A percentile compares a stretch with the other conserved stretches of the same genome.
Evolutionary conservation across 2,113 vertebrate genomes (phyloP).

Genomic region (Gila orcuttii): DNA sequence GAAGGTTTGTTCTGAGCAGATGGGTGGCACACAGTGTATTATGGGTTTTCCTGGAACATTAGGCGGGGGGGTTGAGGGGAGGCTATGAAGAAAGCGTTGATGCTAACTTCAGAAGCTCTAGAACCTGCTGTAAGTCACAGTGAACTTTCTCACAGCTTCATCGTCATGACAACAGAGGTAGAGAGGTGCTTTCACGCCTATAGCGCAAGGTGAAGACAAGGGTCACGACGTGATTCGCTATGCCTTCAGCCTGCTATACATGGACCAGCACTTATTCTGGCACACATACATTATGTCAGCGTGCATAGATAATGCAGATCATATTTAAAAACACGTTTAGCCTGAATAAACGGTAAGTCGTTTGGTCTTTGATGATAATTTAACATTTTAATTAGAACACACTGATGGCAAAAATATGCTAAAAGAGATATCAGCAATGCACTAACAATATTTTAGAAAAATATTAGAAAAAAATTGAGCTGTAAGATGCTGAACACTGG

Average conservation of each 20-base stretch:
- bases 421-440: not conserved
- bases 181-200: slow-evolving; percentile 31
- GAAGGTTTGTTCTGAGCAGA: slow-evolving; percentile 15
- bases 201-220: slow-evolving; percentile 33
- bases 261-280: not conserved
- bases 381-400: not conserved
- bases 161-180: slow-evolving; percentile 37
- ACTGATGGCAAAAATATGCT: not conserved
- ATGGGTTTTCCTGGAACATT: not conserved
- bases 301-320: not conserved
- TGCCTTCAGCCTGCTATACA: slow-evolving; percentile 27
- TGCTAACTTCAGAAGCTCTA: slow-evolving; percentile 31
- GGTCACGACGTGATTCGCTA: slow-evolving; percentile 22
- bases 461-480: not conserved
- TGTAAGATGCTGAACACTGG: not conserved
- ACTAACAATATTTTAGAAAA: not conserved
- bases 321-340: not conserved
- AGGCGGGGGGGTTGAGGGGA: not conserved
- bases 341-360: not conserved
- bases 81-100: slow-evolving; percentile 2
- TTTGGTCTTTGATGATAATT: not conserved
- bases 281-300: not conserved
- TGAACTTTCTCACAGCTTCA: slow-evolving; percentile 29
- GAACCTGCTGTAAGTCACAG: slow-evolving; percentile 9
- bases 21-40: slow-evolving; percentile 4